Evolutionary conservation across 23 tunicate species (phyloP).

Genomic region (Aplidium turbinatum): DNA sequence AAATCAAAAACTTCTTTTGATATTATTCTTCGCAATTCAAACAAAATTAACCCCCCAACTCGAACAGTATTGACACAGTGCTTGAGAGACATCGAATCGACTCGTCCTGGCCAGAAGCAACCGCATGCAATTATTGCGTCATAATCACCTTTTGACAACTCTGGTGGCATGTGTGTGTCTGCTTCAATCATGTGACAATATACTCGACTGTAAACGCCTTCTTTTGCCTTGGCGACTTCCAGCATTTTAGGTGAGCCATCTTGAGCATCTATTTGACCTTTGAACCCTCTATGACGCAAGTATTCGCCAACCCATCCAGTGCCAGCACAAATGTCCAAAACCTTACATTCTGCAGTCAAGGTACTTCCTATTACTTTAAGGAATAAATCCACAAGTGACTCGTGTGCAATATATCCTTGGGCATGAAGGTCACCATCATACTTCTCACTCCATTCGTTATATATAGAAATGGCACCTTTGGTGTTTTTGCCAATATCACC

Average conservation of each 20-base stretch:
- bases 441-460: neutral
- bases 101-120: neutral
- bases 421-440: neutral
- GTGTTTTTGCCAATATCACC: too few relatives aligned
- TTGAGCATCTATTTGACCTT: neutral
- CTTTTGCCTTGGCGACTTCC: neutral
- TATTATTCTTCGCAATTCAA: neutral
- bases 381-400: neutral
- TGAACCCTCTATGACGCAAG: neutral
- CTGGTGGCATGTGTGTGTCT: neutral
- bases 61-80: neutral
- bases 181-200: neutral
- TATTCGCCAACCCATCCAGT: neutral
- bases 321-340: neutral
- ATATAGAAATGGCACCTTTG: too few relatives aligned
- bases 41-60: neutral
- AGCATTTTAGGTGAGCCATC: neutral
- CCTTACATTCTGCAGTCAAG: neutral
- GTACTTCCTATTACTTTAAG: neutral
- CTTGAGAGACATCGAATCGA: neutral
- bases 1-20: too few relatives aligned
- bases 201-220: neutral
- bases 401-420: neutral
- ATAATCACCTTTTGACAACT: neutral
- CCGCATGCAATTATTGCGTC: neutral